Percentiles rank a stretch among this genome's conserved stretches.
Evolutionary conservation across 2,113 vertebrate species (phyloP).

Genomic region (Eupsittula cactorum): DNA sequence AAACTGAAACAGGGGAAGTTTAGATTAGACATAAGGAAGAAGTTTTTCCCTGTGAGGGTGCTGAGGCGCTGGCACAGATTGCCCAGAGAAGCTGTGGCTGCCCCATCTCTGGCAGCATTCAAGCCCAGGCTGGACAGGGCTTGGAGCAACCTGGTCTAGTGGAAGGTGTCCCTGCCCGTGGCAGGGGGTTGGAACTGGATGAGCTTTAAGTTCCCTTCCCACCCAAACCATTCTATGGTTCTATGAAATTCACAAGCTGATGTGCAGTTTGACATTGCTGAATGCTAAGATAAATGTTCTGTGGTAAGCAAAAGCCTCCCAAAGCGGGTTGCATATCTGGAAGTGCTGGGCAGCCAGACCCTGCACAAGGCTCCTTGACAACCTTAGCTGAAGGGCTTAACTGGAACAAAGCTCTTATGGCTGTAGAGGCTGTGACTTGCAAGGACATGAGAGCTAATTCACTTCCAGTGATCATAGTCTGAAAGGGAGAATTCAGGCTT

Average conservation of each 20-base stretch:
- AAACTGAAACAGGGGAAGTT: background rate
- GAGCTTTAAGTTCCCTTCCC: background rate
- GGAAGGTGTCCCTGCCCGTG: background rate
- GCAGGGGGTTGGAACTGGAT: background rate
- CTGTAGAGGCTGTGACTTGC: background rate
- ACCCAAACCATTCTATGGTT: background rate
- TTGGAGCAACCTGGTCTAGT: background rate
- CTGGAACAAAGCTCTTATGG: background rate
- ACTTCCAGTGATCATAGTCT: background rate
- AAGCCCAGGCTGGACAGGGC: background rate
- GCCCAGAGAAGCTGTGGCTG: background rate
- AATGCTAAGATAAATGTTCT: background rate
- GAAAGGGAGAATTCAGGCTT: background rate
- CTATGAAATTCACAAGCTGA: background rate
- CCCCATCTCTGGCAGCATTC: background rate
- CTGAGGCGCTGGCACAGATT: background rate
- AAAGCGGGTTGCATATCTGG: background rate
- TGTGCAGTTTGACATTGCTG: background rate
- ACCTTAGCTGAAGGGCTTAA: background rate
- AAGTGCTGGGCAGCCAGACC: background rate
- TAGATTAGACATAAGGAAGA: background rate
- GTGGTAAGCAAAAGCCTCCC: background rate
- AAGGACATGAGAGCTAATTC: background rate
- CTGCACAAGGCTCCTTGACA: background rate
- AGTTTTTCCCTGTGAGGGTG: background rate